Percentiles rank a stretch among this genome's conserved stretches.
These are phyloP conservation scores for Capitulum mitella DNA, from an alignment of 2,888 invertebrate genomes.

Conservation along the genomic window DNA sequence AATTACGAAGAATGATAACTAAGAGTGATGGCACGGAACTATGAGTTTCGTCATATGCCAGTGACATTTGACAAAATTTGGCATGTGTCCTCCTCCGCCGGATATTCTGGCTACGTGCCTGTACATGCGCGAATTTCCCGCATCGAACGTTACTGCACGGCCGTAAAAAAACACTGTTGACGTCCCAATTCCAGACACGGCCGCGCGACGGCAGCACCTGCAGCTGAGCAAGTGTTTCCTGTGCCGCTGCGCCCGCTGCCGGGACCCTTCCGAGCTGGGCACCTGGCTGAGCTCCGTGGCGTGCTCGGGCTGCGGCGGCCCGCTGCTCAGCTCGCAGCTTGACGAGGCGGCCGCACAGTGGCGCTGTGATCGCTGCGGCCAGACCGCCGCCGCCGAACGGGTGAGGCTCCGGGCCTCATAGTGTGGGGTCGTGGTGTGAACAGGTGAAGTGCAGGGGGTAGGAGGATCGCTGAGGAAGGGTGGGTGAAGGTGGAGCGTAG, in stretches of 20 bases:
- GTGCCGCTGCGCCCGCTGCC: constrained; percentile 33
- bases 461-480: too few species aligned
- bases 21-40: too few species aligned
- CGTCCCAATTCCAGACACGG: constrained; percentile 28
- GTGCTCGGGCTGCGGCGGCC: constrained; percentile 30
- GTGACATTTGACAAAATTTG: too few species aligned
- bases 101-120: too few species aligned
- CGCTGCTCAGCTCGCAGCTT: background rate
- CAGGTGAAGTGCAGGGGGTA: too few species aligned
- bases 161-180: background rate
- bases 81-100: too few species aligned
- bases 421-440: too few species aligned
- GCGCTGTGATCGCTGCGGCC: constrained; percentile 27
- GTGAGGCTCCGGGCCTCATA: too few species aligned
- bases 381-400: constrained; percentile 12
- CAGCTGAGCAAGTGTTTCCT: constrained; percentile 34
- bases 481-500: too few species aligned
- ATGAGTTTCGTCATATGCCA: too few species aligned
- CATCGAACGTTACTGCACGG: background rate
- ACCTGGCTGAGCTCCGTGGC: constrained; percentile 31
- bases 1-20: too few species aligned
- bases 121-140: too few species aligned
- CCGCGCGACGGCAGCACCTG: constrained; percentile 33
- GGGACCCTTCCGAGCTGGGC: constrained; percentile 34
- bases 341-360: constrained; percentile 7